phyloP scores from a whole-genome alignment of 2,888 invertebrate species.

The Cryptus armator region DNA sequence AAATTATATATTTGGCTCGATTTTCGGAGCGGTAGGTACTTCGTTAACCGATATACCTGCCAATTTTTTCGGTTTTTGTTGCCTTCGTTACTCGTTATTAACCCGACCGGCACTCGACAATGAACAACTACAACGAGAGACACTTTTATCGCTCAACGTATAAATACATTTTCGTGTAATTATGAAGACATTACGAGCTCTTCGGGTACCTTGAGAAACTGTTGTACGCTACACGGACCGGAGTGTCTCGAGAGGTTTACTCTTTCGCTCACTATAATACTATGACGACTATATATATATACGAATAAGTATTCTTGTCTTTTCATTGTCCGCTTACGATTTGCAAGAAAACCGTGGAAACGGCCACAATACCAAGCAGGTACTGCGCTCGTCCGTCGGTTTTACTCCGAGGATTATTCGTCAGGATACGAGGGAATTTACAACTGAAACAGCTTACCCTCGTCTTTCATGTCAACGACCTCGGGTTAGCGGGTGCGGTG shows the following conservation, averaged over 20 bases:
- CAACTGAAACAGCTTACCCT: constrained; percentile 64
- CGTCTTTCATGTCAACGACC: constrained; percentile 7
- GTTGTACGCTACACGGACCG: too few species aligned
- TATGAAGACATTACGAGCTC: constrained; percentile 18
- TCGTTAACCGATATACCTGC: too few species aligned
- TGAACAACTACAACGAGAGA: background rate
- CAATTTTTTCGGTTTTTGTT: too few species aligned
- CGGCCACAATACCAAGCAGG: background rate
- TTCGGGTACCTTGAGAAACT: background rate
- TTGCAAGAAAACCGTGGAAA: background rate
- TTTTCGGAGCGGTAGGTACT: too few species aligned
- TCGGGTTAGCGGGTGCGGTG: background rate
- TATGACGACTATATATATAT: too few species aligned
- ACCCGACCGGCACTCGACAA: too few species aligned
- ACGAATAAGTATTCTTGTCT: background rate
- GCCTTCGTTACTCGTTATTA: too few species aligned
- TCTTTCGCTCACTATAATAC: too few species aligned
- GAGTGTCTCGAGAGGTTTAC: too few species aligned
- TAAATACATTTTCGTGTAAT: constrained; percentile 1
- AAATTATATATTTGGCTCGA: too few species aligned
- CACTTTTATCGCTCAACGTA: background rate
- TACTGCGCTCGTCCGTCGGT: background rate
- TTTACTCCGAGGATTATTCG: constrained; percentile 25
- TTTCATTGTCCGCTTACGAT: background rate
- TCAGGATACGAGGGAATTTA: constrained; percentile 48